Evolutionary conservation across 2,888 invertebrate genomes (phyloP), one percentile per base, ranked within the genome.

Genomic region (Mesorhabditis spiculigera): DNA sequence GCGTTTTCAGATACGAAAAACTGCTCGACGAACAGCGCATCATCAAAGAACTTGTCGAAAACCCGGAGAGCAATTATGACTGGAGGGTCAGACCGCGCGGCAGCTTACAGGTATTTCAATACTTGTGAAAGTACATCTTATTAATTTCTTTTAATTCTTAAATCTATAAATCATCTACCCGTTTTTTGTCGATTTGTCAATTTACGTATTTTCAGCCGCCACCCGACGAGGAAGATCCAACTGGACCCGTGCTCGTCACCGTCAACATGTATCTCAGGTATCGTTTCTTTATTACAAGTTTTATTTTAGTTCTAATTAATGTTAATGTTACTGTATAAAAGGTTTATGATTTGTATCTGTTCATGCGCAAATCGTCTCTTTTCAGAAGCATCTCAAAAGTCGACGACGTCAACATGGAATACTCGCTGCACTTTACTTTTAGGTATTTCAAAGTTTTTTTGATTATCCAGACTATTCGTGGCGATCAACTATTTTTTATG

Each of bases 371-470:
- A 43, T n/a, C 41, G 45, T 66, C 10, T 10, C 5, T 70, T 65
- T 72, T 44, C 68, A 81, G 81, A 67, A 79, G 79, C 66, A 82
- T 82, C 61, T 79, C 79, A 10, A 82, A 81, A 72, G 82, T 82
- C 63, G 82, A 82, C 67, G 82, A 82, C 67, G 81, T 81, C 5
- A 78, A 79, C 70, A 80, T 80, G 86, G 95, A 95, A 90, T 95
- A 95, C 90, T 94, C 94, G 86, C 93, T 94, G 84, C 95, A 95
- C 89, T 90, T 95, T 87, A 95, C 95, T 81, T 95, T 95, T 90
- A 91, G 95, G 65, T 43, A 43, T 16, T 10, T 16, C 6, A 28
- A 63, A 6, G 6, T 6, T 28, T 10, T 16, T 63, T 28, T 63
- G 28, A 28, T 28, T 28, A 28, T 28, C 28, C 28, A 28, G 28